Evolutionary conservation across 2,797 vertebrate species (phyloP), one percentile per base, ranked within the genome.

Genomic region (Mormyrops boulengeri): DNA sequence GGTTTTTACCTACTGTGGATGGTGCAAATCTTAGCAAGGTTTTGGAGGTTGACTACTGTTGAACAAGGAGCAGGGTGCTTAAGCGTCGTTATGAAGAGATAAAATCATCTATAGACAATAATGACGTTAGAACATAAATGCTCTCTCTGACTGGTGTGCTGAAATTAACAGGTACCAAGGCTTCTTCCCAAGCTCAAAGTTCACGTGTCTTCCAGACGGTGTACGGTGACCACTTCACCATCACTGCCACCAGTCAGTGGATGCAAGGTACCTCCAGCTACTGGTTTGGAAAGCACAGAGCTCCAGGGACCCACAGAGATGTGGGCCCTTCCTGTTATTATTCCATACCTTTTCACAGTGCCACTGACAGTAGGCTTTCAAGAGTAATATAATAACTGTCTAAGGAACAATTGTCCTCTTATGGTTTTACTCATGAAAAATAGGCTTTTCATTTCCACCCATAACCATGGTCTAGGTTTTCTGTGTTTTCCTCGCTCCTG

Each of bases 181-280:
- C 96, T 1, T 97, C 97, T 0, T 97, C 97, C 0, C 95, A 96
- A 12, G 98, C 98, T 88, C 94, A 93, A 85, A 97, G 97, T 88
- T 96, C 95, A 88, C 95, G 93, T 77, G 91, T 97, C 1, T 98
- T 99, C 91, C 95, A 92, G 89, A 96, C 96, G 0, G 95, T 95
- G 66, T 95, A 96, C 0, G 97, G 97, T 1, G 97, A 98, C 90
- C 90, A 93, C 89, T 98, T 99, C 90, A 97, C 96, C 0, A 91
- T 99, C 38, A 98, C 97, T 66, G 94, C 95, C 0, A 94, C 94
- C 89, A 99, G 98, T 0, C 97, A 99, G 91, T 99, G 98, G 98
- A 95, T 98, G 49, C 98, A 98, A 97, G 98, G 98, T 99, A 95
- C 89, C 14, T 14, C 14, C 50, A 73, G 34, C 30, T 47, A n/a